These are phyloP conservation scores for Gallinago paraguaiae DNA, from an alignment of 2,113 vertebrate genomes.

Conservation along the genomic window DNA sequence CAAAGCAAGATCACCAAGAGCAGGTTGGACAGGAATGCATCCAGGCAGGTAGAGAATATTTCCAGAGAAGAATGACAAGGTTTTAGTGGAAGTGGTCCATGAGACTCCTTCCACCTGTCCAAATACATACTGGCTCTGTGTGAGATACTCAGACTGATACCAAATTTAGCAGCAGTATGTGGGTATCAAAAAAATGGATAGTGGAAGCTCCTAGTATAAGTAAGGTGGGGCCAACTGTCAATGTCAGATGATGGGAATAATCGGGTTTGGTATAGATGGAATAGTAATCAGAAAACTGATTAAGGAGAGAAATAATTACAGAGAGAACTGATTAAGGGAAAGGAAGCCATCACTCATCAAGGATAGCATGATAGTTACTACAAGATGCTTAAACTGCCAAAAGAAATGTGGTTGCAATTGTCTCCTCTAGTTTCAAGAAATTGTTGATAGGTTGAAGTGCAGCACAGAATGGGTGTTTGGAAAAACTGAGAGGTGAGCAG, in stretches of 20 bases:
- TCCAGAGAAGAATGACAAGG: neutral
- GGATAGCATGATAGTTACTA: neutral
- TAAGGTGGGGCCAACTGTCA: conserved; percentile 7
- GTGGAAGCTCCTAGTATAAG: neutral
- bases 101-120: neutral
- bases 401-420: neutral
- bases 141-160: neutral
- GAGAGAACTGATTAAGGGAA: conserved; percentile 21
- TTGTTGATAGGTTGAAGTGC: neutral
- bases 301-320: conserved; percentile 9
- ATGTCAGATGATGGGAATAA: conserved; percentile 4
- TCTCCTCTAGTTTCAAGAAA: neutral
- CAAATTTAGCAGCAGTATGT: neutral
- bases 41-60: neutral
- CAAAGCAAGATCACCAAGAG: neutral
- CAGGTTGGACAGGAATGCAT: neutral
- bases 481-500: neutral
- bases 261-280: neutral
- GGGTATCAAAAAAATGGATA: neutral
- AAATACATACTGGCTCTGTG: neutral
- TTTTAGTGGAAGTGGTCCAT: neutral
- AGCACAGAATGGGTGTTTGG: neutral
- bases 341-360: conserved; percentile 32
- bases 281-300: conserved; percentile 52
- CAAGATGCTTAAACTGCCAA: neutral